Evolutionary conservation across 64 coral and sea anemone genomes (phyloP), one percentile per base, ranked within the genome.

Genomic region (Montipora capricornis): DNA sequence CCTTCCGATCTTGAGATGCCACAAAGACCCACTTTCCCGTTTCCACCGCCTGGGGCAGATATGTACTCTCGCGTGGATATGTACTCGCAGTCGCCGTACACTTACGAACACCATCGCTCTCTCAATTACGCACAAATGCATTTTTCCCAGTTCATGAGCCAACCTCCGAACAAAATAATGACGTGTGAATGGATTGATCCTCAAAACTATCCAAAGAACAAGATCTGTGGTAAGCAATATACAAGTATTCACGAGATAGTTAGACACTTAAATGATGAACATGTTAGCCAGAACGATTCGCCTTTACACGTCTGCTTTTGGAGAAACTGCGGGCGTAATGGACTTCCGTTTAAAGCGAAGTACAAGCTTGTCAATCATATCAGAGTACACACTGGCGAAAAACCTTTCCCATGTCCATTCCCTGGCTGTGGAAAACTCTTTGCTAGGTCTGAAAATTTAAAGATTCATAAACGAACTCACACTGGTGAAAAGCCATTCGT

Each of bases 341-440:
- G 96, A 75, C 96, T 91, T 60, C 96, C 96, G 12, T 98, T 98
- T 75, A 98, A 98, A 86, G 96, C 96, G 46, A 98, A 98, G 75
- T 98, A 98, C 87, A 98, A 98, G 91, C 96, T 98, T 44, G 96
- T 98, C n/a, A 98, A 98, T 75, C 96, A 98, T 61, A 92, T 98
- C 52, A 68, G 96, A 92, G 96, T 98, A 6, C 96, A 98, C 68
- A 98, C 96, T 0, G 96, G 96, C 67, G 96, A 98, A 58, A 98
- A 98, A 50, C 96, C 96, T 15, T 98, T 98, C 48, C 96, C 96
- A 3, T 98, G 96, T 26, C 96, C 96, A 19, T 98, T 98, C 76
- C 96, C 93, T 26, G 96, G 93, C 0, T 98, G 96, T 89, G 96
- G 96, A 37, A 98, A 98, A 77, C 93, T 98, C n/a, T 98, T 98